Conservation (phyloP, 2,113 vertebrate genomes). For the Eulacestoma nigropectus region DNA sequence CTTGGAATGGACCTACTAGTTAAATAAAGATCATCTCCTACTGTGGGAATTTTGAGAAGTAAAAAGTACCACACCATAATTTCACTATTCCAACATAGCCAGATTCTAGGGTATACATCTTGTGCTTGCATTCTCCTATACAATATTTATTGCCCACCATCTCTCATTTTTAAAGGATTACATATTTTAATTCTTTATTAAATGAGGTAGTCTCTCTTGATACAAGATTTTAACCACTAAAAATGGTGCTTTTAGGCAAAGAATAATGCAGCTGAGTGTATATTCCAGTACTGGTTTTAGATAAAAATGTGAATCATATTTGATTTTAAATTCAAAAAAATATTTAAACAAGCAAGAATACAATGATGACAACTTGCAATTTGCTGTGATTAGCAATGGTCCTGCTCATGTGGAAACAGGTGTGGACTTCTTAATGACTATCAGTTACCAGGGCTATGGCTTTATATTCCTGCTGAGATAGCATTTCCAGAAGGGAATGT, state of each 20-base stretch:
- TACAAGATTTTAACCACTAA: not conserved
- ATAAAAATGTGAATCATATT: not conserved
- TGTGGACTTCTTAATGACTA: not conserved
- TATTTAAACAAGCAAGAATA: not conserved
- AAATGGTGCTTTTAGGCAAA: not conserved
- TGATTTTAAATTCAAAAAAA: not conserved
- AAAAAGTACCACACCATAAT: not conserved
- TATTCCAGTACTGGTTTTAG: not conserved
- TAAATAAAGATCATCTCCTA: not conserved
- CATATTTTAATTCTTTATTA: not conserved
- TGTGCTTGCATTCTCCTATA: not conserved
- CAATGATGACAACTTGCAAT: not conserved
- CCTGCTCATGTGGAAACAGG: not conserved
- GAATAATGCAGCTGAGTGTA: not conserved
- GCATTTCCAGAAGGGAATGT: not conserved
- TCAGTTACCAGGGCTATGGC: not conserved
- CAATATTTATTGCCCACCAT: rapidly evolving
- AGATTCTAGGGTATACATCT: not conserved
- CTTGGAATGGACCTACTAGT: not conserved
- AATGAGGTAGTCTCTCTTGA: not conserved
- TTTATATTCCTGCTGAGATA: not conserved
- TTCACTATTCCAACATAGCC: not conserved
- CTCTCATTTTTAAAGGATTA: not conserved
- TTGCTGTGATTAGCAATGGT: not conserved
- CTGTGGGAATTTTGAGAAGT: not conserved